Conservation (phyloP, 2,888 invertebrate species). For the Loripinus fragilis region DNA sequence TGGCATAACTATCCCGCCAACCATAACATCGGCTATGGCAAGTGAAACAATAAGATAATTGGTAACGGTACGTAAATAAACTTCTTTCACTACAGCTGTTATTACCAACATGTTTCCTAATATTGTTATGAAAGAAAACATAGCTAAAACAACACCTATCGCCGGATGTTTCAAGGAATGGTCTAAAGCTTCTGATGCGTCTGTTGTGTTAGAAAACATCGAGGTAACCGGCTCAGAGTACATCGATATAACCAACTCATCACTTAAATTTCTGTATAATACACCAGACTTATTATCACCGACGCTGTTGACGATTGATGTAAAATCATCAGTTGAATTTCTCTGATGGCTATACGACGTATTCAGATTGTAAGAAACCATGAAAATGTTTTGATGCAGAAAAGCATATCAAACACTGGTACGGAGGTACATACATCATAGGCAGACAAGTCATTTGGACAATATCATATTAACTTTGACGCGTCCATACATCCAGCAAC, state of each 20-base stretch:
- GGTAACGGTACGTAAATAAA: slow-evolving; percentile 97
- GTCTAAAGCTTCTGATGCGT: slow-evolving; percentile 21
- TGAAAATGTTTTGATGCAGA: neutral
- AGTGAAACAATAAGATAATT: slow-evolving; percentile 99
- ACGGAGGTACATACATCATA: neutral
- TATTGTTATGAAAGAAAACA: slow-evolving; percentile 96
- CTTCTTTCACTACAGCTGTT: slow-evolving; percentile 94
- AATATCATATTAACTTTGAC: neutral
- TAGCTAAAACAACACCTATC: slow-evolving; percentile 90
- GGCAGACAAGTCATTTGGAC: slow-evolving; percentile 1
- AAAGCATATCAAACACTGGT: neutral
- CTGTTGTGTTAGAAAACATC: slow-evolving; percentile 53
- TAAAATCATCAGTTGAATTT: neutral
- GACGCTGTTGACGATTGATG: neutral
- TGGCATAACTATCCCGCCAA: slow-evolving; percentile 99
- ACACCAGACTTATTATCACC: slow-evolving; percentile 7
- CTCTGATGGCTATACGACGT: neutral
- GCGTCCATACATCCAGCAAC: neutral
- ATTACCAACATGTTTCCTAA: slow-evolving; percentile 98
- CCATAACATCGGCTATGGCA: slow-evolving; percentile 97
- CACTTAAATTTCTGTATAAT: neutral
- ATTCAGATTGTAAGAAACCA: slow-evolving; percentile 18
- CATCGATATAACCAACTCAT: slow-evolving; percentile 4
- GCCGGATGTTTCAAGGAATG: slow-evolving; percentile 65
- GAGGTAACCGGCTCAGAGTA: slow-evolving; percentile 1